Base-by-base conservation (phyloP, 30 jellyfish, hydroid and myxozoan genomes). In the Morbakka virulenta region DNA sequence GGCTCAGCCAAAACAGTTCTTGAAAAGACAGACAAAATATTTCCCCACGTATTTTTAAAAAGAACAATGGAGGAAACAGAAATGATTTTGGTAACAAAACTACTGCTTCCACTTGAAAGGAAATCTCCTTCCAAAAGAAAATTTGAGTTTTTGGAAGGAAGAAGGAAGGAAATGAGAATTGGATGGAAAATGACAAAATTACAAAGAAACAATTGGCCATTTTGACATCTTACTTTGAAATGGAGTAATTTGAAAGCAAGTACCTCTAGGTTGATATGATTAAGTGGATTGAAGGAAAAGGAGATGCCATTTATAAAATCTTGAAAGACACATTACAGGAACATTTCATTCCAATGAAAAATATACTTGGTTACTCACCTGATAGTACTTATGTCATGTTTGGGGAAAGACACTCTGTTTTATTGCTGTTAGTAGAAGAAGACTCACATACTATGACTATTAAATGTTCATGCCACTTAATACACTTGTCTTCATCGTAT, bases 311-410 rank as follows among this genome's bases (percentile, higher is more conserved):
- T 34, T 81, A 69, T n/a, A 22, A 11, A 11, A 50, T 80, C 26
- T 2, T 81, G 73, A 81, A 69, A 35, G 4, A 26, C 23, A 35
- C 87, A 3, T 81, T 69, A 26, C 53, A 51, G 22, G 61, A 69
- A 64, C 74, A 57, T 27, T 21, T 4, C 35, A 81, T 81, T 14
- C 80, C 87, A n/a, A 81, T 81, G 93, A 72, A 34, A 71, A 82
- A 82, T 47, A 35, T 82, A 1, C 35, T 71, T 63, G 94, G 94
- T 1, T 82, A 82, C 62, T 69, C 87, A 0, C 71, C 94, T 4
- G 82, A 82, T 30, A 51, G 87, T 0, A 82, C 87, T 14, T 69
- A 82, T 71, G 94, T 82, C 12, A 69, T 71, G 94, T 82, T 82
- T 62, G 94, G 80, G 36, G 87, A 82, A 66, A 22, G 32, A 9